Percentiles rank a stretch among this genome's conserved stretches.
Conservation (phyloP, 1,140 invertebrate species). For the Grapholita molesta region DNA sequence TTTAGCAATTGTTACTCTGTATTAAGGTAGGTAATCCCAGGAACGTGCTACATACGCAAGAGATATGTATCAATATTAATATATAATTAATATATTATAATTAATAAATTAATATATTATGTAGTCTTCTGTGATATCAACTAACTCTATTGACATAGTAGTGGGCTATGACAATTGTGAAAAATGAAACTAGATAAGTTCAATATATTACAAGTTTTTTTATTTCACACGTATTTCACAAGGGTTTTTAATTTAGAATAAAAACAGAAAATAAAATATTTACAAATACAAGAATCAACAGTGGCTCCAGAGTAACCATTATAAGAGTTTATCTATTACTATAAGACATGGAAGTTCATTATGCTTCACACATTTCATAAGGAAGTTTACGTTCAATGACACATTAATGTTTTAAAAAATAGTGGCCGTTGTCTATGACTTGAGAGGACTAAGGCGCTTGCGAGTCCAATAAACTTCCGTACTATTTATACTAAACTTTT, state of each 20-base stretch:
- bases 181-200: constrained; percentile 43
- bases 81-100: too few species aligned
- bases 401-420: constrained; percentile 2
- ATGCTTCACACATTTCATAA: constrained; percentile 8
- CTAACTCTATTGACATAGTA: background rate
- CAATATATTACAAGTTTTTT: constrained; percentile 72
- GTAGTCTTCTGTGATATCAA: background rate
- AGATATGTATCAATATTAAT: too few species aligned
- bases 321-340: constrained; percentile 34
- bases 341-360: constrained; percentile 15
- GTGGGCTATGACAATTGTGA: background rate
- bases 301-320: constrained; percentile 64
- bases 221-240: constrained; percentile 75
- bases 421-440: background rate
- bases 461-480: background rate
- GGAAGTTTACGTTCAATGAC: constrained; percentile 12
- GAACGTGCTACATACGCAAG: too few species aligned
- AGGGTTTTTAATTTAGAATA: constrained; percentile 63
- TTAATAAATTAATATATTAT: too few species aligned
- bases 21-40: too few species aligned
- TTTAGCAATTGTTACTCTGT: too few species aligned
- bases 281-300: constrained; percentile 72
- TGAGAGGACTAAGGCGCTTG: background rate
- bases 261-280: constrained; percentile 69
- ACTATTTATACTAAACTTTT: too few species aligned